phyloP scores from a whole-genome alignment of 2,888 invertebrate species.

The Synanthedon tipuliformis region DNA sequence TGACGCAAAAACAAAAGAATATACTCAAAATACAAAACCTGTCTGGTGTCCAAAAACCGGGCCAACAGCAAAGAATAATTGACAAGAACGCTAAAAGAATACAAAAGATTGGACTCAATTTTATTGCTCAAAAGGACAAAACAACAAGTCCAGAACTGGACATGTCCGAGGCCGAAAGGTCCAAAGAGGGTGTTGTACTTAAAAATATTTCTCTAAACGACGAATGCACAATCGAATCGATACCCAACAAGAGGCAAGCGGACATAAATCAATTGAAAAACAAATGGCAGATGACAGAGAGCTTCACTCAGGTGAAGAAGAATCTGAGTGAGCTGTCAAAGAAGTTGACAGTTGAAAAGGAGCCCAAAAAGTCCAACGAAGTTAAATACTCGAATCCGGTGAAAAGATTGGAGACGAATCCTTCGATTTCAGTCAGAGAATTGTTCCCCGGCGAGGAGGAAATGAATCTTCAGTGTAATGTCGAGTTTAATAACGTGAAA shows the following conservation, averaged over 20 bases:
- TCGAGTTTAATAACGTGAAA: conserved; percentile 78
- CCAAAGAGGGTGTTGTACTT: conserved; percentile 29
- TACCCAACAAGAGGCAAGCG: conserved; percentile 58
- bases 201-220: conserved; percentile 67
- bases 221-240: conserved; percentile 70
- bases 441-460: conserved; percentile 87
- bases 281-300: conserved; percentile 65
- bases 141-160: conserved; percentile 24
- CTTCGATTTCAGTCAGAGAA: conserved; percentile 85
- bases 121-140: conserved; percentile 42
- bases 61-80: conserved; percentile 42
- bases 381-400: conserved; percentile 71
- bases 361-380: conserved; percentile 47
- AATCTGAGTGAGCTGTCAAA: conserved; percentile 61
- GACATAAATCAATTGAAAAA: conserved; percentile 63
- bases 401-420: conserved; percentile 78
- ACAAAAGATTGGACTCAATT: conserved; percentile 52
- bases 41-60: conserved; percentile 43
- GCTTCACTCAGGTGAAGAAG: conserved; percentile 62
- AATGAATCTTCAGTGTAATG: conserved; percentile 79
- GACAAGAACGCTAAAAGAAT: conserved; percentile 58
- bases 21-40: conserved; percentile 44
- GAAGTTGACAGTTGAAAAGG: conserved; percentile 44
- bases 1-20: conserved; percentile 50
- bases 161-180: conserved; percentile 30